Evolutionary conservation across 2,113 vertebrate species (phyloP), one percentile per base, ranked within the genome.

Genomic region (Brachionichthys hirsutus): DNA sequence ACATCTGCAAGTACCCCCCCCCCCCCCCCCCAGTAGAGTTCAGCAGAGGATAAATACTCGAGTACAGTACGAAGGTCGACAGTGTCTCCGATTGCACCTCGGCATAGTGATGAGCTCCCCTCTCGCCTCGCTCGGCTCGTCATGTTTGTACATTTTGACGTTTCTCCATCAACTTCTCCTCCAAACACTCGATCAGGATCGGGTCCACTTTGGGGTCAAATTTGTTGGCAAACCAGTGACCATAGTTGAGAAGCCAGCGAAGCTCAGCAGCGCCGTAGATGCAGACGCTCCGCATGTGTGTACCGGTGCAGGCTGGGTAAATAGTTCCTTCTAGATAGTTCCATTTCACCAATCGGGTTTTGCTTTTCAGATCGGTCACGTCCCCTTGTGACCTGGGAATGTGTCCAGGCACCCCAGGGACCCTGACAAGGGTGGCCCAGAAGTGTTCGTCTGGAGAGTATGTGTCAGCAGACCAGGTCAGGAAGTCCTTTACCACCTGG

Each of bases 171-270:
- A 98, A 86, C 62, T 93, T 95, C 85, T 95, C 91, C 75, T 93
- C 93, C 64, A 98, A 88, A 72, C 95, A 98, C 78, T 92, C 92
- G 53, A 93, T 85, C 72, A 98, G 81, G 66, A 96, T 45, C 4
- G 96, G 96, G 49, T 98, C 95, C 38, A 98, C 94, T 83, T 93
- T 95, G 49, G 94, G 92, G 69, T 97, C 95, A 80, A 98, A 92
- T 73, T 98, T 98, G 87, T 98, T 98, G 41, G 93, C 95, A 6
- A 98, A 98, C 96, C 95, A 98, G 55, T 98, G 96, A 1, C 94
- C 93, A 0, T 92, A 91, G 52, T 87, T 88, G 4, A 98, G 83
- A 36, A 98, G 94, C 96, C 96, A 98, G n/a, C 93, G 92, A 35
- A 98, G 83, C 59, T 98, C 96, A 5, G 93, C 91, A 0, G 94